A percentile compares a stretch with the other conserved stretches of the same genome.
phyloP scores from a whole-genome alignment of 2,113 vertebrate species.

The Eubucco bourcierii region DNA sequence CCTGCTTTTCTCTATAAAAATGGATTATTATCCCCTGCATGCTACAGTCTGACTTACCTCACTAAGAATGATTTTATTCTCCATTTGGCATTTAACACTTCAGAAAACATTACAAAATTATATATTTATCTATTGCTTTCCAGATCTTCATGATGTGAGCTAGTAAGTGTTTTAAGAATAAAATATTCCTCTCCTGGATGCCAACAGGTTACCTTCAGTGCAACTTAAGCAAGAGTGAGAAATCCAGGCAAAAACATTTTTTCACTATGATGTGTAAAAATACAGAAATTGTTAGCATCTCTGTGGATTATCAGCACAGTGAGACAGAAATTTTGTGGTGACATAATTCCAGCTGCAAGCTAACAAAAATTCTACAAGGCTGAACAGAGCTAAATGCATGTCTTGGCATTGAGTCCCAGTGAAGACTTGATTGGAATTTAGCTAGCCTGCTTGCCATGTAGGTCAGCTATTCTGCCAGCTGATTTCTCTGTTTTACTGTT shows the following conservation, averaged over 20 bases:
- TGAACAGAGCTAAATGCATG: neutral
- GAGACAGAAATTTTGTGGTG: neutral
- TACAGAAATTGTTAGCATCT: neutral
- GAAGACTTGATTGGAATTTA: neutral
- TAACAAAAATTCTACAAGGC: constrained; percentile 1
- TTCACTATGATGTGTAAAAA: constrained; percentile 8
- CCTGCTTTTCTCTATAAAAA: neutral
- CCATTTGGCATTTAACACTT: neutral
- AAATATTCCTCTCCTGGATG: constrained; percentile 20
- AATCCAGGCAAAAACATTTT: constrained; percentile 21
- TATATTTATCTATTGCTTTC: neutral
- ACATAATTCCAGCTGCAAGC: neutral
- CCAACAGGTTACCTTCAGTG: neutral
- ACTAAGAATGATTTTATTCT: neutral
- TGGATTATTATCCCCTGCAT: neutral
- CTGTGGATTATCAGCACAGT: neutral
- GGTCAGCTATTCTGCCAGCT: neutral
- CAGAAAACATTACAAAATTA: neutral
- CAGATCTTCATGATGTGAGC: neutral
- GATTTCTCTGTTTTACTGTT: constrained; percentile 17
- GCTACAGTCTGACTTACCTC: neutral
- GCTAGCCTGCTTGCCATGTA: constrained; percentile 2
- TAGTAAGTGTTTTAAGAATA: neutral
- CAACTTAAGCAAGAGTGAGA: constrained; percentile 10
- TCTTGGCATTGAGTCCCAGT: neutral